phyloP scores from a whole-genome alignment of 2,888 invertebrate species.

The Mellilla xanthometata region DNA sequence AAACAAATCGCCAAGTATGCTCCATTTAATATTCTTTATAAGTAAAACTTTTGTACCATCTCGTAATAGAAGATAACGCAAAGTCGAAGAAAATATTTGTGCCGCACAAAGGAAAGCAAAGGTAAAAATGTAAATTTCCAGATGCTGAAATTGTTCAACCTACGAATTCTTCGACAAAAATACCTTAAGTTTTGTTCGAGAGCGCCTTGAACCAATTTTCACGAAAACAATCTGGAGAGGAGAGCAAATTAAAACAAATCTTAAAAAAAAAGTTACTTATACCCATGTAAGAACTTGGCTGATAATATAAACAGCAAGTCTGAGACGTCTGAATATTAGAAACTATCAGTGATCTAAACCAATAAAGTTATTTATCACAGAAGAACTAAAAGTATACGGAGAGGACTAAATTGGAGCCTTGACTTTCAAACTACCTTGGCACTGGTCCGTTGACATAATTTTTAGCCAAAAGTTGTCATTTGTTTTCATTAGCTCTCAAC shows the following conservation, averaged over 20 bases:
- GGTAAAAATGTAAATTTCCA: too few relatives aligned
- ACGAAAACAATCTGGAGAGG: constrained; percentile 2
- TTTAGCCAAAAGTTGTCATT: not conserved
- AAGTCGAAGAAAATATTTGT: too few relatives aligned
- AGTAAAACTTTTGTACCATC: too few relatives aligned
- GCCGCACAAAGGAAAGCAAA: too few relatives aligned
- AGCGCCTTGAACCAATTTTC: constrained; percentile 1
- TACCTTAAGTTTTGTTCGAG: not conserved
- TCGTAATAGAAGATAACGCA: too few relatives aligned
- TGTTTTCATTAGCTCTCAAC: not conserved
- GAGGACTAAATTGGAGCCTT: not conserved
- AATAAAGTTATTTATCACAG: too few relatives aligned
- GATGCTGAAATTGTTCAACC: constrained; percentile 1
- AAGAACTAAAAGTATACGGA: too few relatives aligned
- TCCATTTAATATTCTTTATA: too few relatives aligned
- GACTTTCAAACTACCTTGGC: not conserved
- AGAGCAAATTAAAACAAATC: not conserved
- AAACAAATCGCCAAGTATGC: too few relatives aligned
- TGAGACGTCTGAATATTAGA: too few relatives aligned
- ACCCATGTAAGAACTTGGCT: not conserved
- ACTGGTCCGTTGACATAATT: not conserved
- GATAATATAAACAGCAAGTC: too few relatives aligned
- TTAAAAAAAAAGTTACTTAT: not conserved
- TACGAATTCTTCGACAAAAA: not conserved
- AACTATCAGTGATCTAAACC: too few relatives aligned